Conservation (phyloP, 2,113 vertebrate genomes). For the Hemiscyllium ocellatum region DNA sequence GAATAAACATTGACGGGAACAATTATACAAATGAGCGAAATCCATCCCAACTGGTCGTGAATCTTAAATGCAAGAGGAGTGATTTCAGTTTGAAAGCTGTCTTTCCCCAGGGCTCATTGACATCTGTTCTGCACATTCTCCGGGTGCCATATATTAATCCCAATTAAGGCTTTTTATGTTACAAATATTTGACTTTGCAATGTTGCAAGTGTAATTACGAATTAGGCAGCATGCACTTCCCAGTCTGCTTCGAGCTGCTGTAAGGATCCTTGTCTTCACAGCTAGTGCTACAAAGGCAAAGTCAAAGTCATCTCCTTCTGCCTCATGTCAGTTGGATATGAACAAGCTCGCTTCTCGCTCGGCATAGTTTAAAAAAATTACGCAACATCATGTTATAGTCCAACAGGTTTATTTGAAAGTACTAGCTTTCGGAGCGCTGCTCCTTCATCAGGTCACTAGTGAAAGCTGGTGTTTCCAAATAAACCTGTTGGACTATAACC, state of each 20-base stretch:
- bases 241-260: not conserved
- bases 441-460: too few species aligned
- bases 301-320: not conserved
- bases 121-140: constrained; percentile 18
- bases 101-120: constrained; percentile 23
- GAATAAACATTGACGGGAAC: not conserved
- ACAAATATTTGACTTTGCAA: constrained; percentile 35
- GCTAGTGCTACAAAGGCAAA: not conserved
- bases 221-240: not conserved
- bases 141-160: constrained; percentile 31
- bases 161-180: constrained; percentile 32
- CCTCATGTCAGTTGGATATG: not conserved
- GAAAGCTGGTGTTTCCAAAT: too few species aligned
- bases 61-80: constrained; percentile 20
- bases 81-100: constrained; percentile 35
- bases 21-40: constrained; percentile 29
- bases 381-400: too few species aligned
- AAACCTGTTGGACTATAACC: too few species aligned
- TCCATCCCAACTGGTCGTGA: not conserved
- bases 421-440: too few species aligned
- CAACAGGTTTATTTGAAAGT: too few species aligned
- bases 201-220: constrained; percentile 29
- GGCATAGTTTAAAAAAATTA: too few species aligned
- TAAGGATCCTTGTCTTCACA: not conserved
- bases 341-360: not conserved